Percentiles rank a stretch among this genome's conserved stretches.
Evolutionary conservation across 2,888 invertebrate species (phyloP).

Genomic region (Sesia apiformis): DNA sequence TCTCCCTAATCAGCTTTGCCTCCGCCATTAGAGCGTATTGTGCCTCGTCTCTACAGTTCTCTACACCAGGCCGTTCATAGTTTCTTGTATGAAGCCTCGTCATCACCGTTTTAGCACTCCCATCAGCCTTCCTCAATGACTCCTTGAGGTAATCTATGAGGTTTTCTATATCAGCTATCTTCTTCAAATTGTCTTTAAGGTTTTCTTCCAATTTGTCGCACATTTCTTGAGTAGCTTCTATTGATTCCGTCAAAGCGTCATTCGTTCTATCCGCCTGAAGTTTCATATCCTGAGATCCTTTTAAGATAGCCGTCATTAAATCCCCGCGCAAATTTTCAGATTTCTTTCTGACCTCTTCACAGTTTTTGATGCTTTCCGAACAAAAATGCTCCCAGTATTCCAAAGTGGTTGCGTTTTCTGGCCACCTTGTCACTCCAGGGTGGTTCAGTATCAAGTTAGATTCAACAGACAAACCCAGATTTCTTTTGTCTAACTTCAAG

Average conservation of each 20-base stretch:
- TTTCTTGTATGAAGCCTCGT: constrained; percentile 85
- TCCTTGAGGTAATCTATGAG: constrained; percentile 80
- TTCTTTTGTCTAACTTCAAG: constrained; percentile 80
- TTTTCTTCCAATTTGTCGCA: constrained; percentile 80
- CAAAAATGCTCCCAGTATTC: constrained; percentile 90
- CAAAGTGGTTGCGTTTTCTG: constrained; percentile 78
- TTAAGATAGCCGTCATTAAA: constrained; percentile 81
- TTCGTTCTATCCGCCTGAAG: constrained; percentile 89
- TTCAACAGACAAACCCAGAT: constrained; percentile 77
- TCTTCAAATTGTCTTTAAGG: constrained; percentile 80
- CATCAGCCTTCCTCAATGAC: constrained; percentile 81
- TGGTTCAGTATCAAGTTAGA: constrained; percentile 82
- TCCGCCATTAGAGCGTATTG: constrained; percentile 85
- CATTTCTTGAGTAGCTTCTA: constrained; percentile 82
- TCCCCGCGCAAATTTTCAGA: constrained; percentile 80
- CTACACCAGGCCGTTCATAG: constrained; percentile 81
- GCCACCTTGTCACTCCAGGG: constrained; percentile 86
- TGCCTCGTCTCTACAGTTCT: constrained; percentile 87
- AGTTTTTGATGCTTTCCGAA: constrained; percentile 82
- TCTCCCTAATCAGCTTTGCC: constrained; percentile 76
- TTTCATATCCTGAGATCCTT: constrained; percentile 86
- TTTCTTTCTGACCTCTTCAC: constrained; percentile 82
- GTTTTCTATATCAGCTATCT: constrained; percentile 84
- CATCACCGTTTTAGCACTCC: constrained; percentile 87
- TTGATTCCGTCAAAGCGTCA: constrained; percentile 79